phyloP scores from a whole-genome alignment of 2,888 invertebrate species.

The Pandemis cinnamomeana region DNA sequence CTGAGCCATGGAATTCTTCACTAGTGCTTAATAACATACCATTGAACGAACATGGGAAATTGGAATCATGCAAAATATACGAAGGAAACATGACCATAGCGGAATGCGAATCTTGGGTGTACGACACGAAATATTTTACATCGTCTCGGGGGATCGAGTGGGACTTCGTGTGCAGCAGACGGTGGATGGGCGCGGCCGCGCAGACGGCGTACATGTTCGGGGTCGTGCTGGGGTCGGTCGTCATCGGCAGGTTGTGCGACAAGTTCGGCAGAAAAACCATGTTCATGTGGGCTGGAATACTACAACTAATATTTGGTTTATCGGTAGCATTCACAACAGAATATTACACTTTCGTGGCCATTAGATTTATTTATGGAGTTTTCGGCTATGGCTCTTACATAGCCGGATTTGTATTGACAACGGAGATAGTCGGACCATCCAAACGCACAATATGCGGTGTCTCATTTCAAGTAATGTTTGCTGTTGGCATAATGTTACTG shows the following conservation, averaged over 20 bases:
- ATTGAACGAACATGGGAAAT: constrained; percentile 78
- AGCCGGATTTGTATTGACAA: constrained; percentile 88
- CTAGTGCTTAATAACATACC: constrained; percentile 84
- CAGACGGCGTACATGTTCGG: constrained; percentile 94
- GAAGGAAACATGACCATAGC: constrained; percentile 68
- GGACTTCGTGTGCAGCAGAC: constrained; percentile 90
- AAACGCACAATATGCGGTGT: constrained; percentile 93
- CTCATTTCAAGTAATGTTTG: constrained; percentile 91
- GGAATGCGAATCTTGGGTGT: constrained; percentile 86
- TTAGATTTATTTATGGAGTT: constrained; percentile 90
- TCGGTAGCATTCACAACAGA: constrained; percentile 91
- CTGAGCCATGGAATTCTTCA: constrained; percentile 83
- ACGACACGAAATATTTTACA: constrained; percentile 89
- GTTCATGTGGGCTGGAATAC: constrained; percentile 89
- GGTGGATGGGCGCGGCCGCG: constrained; percentile 93
- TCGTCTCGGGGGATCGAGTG: constrained; percentile 92
- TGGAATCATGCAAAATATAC: constrained; percentile 87
- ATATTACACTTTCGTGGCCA: constrained; percentile 87
- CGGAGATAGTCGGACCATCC: constrained; percentile 93
- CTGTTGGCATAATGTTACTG: constrained; percentile 91
- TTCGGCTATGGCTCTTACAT: constrained; percentile 92
- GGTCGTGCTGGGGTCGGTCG: constrained; percentile 91
- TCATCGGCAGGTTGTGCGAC: constrained; percentile 91
- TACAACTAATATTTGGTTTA: constrained; percentile 88
- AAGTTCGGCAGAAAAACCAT: constrained; percentile 91